Evolutionary conservation across 2,797 vertebrate genomes (phyloP), one percentile per base, ranked within the genome.

Genomic region (Mus caroli): DNA sequence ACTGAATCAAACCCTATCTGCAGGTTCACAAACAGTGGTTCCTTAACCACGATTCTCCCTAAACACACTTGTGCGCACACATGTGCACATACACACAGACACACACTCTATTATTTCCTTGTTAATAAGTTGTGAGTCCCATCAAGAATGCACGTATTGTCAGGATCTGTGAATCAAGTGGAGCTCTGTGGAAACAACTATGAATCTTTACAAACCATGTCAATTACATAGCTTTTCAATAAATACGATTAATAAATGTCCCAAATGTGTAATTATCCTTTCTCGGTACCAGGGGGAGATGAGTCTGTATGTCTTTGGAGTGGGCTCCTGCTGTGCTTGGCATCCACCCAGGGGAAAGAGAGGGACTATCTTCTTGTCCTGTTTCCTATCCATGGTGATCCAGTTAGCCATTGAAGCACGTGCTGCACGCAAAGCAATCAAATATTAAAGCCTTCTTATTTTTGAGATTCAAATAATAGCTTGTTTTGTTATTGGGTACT

Each of bases 381-480:
- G 1, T 24, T 87, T 43, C 43, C n/a, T 46, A 67, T n/a, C 92
- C 58, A 62, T 64, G 84, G 13, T 3, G 37, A 56, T 87, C 77
- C 92, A 60, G 46, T 79, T 31, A 79, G 82, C 76, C 85, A 34
- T 83, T 28, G 28, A 86, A 69, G 8, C 28, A n/a, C 50, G 6
- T 9, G 28, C 15, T 12, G 58, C 19, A 52, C 1, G 17, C 69
- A 22, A 7, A 50, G 79, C 94, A 34, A 73, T 82, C 92, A 93
- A 88, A 86, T 82, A 89, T 82, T 77, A 82, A 94, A 85, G 83
- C 19, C 43, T 82, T 87, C 91, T 19, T 90, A 71, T 87, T 78
- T 92, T 50, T 64, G 80, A 95, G 95, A 93, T 87, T 86, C 95
- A 92, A 88, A 92, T 94, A 93, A 91, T 46, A 76, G 64, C 92